Evolutionary conservation across 2,888 invertebrate genomes (phyloP), one percentile per base, ranked within the genome.

Genomic region (Proisotoma minuta): DNA sequence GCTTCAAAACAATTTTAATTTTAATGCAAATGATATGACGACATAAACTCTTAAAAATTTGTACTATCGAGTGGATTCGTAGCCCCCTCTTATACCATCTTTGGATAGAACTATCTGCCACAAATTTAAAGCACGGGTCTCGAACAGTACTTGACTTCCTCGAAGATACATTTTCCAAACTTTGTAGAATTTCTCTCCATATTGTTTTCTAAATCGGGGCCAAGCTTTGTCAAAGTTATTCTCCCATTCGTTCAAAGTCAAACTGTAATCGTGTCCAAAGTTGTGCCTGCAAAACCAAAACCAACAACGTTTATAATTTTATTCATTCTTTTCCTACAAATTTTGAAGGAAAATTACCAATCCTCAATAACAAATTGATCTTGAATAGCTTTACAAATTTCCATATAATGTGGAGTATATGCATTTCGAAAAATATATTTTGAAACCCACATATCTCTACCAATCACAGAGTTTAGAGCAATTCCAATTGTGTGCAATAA

Each of bases 241-340:
- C 15, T 61, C 39, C 69, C 69, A 69, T 2, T 57, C 69, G n/a
- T 27, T 20, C 5, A 69, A 56, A 10, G 66, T 69, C 48, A 57
- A 58, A 39, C 53, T 57, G 47, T 69, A 69, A 29, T 69, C 66
- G 23, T 43, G 26, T 12, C 69, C 69, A 39, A 69, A 62, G 52
- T 65, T 67, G 29, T 69, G 66, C n/a, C n/a, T n/a, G n/a, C n/a
- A n/a, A n/a, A n/a, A n/a, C n/a, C n/a, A n/a, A n/a, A n/a, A n/a
- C n/a, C n/a, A n/a, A n/a, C n/a, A n/a, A n/a, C n/a, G n/a, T n/a
- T n/a, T n/a, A n/a, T n/a, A n/a, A n/a, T n/a, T n/a, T n/a, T n/a
- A n/a, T n/a, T n/a, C n/a, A n/a, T n/a, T n/a, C n/a, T n/a, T n/a
- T n/a, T n/a, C n/a, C n/a, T n/a, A n/a, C n/a, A n/a, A n/a, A n/a